Evolutionary conservation across 2,113 vertebrate genomes (phyloP).

Genomic region (Acrocephalus kingi): DNA sequence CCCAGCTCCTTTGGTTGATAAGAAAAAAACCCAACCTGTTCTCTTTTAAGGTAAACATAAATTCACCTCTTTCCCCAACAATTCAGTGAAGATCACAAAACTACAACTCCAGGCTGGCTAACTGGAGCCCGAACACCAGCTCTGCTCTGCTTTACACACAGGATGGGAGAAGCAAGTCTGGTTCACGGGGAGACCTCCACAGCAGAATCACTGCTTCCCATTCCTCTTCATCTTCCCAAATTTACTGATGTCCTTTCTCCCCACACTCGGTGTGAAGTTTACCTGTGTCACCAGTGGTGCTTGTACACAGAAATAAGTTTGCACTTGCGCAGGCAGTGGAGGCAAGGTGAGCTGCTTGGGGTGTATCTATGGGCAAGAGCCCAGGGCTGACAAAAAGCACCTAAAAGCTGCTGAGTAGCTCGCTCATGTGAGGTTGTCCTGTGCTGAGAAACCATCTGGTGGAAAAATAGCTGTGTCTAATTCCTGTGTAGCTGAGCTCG

Average conservation of each 20-base stretch:
- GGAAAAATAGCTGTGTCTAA: background rate
- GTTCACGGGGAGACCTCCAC: background rate
- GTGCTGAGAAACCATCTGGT: background rate
- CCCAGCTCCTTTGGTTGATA: background rate
- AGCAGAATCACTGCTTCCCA: rapidly evolving
- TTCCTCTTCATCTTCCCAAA: background rate
- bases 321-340: rapidly evolving
- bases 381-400: background rate
- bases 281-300: background rate
- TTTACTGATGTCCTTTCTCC: background rate
- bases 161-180: background rate
- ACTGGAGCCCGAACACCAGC: background rate
- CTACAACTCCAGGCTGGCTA: rapidly evolving
- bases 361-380: background rate
- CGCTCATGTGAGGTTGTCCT: background rate
- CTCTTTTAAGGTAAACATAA: background rate
- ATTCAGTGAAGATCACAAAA: background rate
- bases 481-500: background rate
- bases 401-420: background rate
- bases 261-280: background rate
- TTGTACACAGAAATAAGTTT: background rate
- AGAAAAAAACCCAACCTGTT: background rate
- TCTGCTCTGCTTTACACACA: background rate
- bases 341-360: background rate
- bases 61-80: background rate